Percentiles rank a stretch among this genome's conserved stretches.
phyloP scores from a whole-genome alignment of 2,888 invertebrate genomes.

The Proisotoma minuta region DNA sequence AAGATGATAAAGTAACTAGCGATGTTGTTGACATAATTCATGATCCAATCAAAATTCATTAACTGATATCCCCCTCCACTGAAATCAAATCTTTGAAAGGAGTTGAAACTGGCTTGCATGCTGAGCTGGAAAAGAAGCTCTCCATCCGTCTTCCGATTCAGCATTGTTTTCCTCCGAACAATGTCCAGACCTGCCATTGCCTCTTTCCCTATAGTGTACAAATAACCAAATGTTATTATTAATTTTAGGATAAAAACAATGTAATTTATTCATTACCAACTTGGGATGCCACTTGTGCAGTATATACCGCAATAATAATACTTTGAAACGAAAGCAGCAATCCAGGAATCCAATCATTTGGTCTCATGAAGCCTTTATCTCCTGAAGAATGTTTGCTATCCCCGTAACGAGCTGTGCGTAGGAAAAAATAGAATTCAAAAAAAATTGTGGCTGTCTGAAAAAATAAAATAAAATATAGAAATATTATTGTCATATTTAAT shows the following conservation, averaged over 20 bases:
- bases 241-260: neutral
- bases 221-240: too few species aligned
- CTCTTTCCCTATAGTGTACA: constrained; percentile 14
- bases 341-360: constrained; percentile 30
- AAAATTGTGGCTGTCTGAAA: constrained; percentile 31
- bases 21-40: constrained; percentile 19
- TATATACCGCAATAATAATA: neutral
- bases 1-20: constrained; percentile 36
- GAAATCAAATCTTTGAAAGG: constrained; percentile 27
- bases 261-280: constrained; percentile 2
- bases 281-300: neutral
- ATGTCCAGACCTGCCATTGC: constrained; percentile 38
- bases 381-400: neutral
- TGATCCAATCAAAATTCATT: constrained; percentile 15
- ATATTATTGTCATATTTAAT: neutral
- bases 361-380: constrained; percentile 21
- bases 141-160: constrained; percentile 33
- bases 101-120: constrained; percentile 35
- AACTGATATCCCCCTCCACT: constrained; percentile 27
- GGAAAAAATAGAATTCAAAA: constrained; percentile 31
- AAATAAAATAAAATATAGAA: neutral
- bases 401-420: constrained; percentile 17
- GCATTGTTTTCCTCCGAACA: constrained; percentile 29
- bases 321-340: neutral
- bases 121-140: constrained; percentile 34